Percentiles rank a stretch among this genome's conserved stretches.
phyloP scores from a whole-genome alignment of 2,888 invertebrate species.

The Notocelia uddmanniana region DNA sequence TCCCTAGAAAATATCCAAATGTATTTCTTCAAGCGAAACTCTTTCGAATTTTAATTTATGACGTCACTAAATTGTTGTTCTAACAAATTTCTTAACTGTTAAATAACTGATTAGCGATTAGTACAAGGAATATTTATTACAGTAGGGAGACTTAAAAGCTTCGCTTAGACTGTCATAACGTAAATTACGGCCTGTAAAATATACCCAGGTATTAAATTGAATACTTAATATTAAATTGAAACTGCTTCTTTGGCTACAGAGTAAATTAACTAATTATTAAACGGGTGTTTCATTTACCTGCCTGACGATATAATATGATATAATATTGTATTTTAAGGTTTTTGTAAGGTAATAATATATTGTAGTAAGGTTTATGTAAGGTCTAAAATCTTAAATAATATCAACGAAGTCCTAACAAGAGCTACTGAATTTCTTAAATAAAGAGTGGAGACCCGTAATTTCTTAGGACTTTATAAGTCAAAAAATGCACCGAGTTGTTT shows the following conservation, averaged over 20 bases:
- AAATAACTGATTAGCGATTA: constrained; percentile 43
- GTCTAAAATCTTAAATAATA: neutral
- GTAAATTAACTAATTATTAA: neutral
- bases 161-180: constrained; percentile 33
- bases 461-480: no score
- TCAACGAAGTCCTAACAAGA: neutral
- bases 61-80: constrained; percentile 11
- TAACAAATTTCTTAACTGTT: constrained; percentile 23
- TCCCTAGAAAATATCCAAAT: neutral
- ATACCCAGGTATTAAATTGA: neutral
- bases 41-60: constrained; percentile 16
- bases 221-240: constrained; percentile 13
- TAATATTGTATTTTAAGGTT: no score
- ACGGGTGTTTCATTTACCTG: no score
- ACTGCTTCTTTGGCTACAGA: neutral
- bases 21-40: neutral
- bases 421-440: no score
- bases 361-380: neutral
- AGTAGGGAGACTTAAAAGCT: constrained; percentile 6
- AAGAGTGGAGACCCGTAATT: no score
- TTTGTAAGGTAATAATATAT: neutral
- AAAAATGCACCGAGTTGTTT: no score
- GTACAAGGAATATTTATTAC: constrained; percentile 36
- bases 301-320: no score
- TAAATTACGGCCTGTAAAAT: constrained; percentile 7